Percentiles rank a stretch among this genome's conserved stretches.
Evolutionary conservation across 2,888 invertebrate species (phyloP).

Genomic region (Biston betularia): DNA sequence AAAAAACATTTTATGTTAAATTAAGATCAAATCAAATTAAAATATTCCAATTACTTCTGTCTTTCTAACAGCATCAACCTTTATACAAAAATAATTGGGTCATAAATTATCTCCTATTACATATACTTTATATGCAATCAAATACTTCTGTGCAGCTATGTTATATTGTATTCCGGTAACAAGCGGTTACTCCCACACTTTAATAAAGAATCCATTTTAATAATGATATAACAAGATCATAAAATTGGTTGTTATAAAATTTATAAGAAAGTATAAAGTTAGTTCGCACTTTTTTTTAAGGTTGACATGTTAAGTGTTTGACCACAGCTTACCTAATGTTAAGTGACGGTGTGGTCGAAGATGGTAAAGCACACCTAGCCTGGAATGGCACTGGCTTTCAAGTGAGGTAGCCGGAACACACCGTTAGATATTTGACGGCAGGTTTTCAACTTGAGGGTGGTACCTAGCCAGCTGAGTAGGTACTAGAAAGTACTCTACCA

Average conservation of each 20-base stretch:
- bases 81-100: constrained; percentile 62
- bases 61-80: constrained; percentile 42
- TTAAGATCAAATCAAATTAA: constrained; percentile 50
- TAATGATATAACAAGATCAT: constrained; percentile 60
- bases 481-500: no score
- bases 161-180: constrained; percentile 52
- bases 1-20: neutral
- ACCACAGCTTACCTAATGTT: no score
- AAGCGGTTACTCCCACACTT: constrained; percentile 55
- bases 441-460: no score
- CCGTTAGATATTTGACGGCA: no score
- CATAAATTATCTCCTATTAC: constrained; percentile 55
- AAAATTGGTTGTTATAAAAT: constrained; percentile 53
- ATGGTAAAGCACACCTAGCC: no score
- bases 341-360: no score
- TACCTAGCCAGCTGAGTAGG: no score
- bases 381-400: no score
- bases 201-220: constrained; percentile 59
- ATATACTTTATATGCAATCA: constrained; percentile 38
- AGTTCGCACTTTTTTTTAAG: no score
- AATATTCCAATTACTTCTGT: constrained; percentile 58
- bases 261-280: constrained; percentile 40
- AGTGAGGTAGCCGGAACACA: no score
- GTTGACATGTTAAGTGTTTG: no score
- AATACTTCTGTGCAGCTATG: constrained; percentile 44